Evolutionary conservation across 2,797 vertebrate genomes (phyloP), one percentile per base, ranked within the genome.

Genomic region (Momotus momota): DNA sequence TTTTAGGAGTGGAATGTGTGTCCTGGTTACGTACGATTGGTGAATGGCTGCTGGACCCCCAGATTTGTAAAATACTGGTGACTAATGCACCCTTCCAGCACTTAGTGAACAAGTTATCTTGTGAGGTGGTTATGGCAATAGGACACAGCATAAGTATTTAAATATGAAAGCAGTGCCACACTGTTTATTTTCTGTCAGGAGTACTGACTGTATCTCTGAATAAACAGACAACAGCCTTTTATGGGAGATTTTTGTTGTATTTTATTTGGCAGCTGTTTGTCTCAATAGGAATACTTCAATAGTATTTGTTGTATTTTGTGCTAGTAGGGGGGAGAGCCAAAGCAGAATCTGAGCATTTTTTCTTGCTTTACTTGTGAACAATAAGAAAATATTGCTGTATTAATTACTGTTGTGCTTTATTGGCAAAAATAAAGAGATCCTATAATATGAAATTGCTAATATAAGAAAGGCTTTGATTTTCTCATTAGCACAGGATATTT

Each of bases 401-500:
- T 97, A 94, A 96, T 96, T 97, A 93, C 94, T 94, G 82, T 94
- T 94, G 71, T 95, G 54, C 83, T 92, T 90, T 96, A 95, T 94
- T 97, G 96, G 82, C 94, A 94, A 95, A 97, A 96, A 95, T 95
- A 92, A 94, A 96, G 93, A 96, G 93, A 90, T 95, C 49, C 90
- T 96, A 95, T 95, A 96, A 96, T 96, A 97, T 90, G 91, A 95
- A 96, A 95, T 94, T 95, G 72, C 94, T 95, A 95, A 96, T 96
- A 88, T 94, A 91, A 96, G 95, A 94, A 92, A 92, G 71, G 94
- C 94, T 97, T 97, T 96, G 96, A 96, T 97, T 97, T 97, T 97
- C 96, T 96, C 95, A 97, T 97, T 97, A 97, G 95, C 90, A 82
- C 94, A 95, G 96, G 94, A 94, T 96, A 97, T 96, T 97, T 97